Conservation (phyloP, 2,888 invertebrate species). For the Muschampia staudingeri region DNA sequence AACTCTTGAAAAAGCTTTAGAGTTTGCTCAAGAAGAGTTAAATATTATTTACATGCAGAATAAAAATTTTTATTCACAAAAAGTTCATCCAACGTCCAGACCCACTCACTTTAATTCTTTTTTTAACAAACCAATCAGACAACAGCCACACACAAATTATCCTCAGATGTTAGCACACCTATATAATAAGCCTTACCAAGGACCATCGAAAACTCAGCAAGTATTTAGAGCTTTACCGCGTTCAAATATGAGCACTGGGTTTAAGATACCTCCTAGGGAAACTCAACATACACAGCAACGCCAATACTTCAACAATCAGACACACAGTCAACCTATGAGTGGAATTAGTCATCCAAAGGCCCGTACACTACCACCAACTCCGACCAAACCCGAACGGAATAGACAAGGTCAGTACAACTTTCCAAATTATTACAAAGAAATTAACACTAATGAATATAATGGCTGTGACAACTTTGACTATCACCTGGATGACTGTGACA, state of each 20-base stretch:
- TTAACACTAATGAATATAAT: too few species aligned
- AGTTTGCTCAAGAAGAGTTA: slow-evolving; percentile 23
- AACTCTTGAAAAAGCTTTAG: slow-evolving; percentile 20
- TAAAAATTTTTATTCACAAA: slow-evolving; percentile 21
- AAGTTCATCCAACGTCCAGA: too few species aligned
- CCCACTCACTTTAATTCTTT: too few species aligned
- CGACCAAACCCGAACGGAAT: too few species aligned
- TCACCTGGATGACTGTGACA: too few species aligned
- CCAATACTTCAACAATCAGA: neutral
- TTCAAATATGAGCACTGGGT: slow-evolving; percentile 25
- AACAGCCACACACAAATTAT: neutral
- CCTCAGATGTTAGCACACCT: neutral
- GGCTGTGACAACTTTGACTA: too few species aligned
- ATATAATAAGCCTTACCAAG: neutral
- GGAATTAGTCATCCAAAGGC: too few species aligned
- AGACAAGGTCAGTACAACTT: too few species aligned
- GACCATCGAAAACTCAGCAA: slow-evolving; percentile 7
- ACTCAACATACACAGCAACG: neutral
- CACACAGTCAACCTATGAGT: too few species aligned
- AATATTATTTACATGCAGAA: slow-evolving; percentile 20
- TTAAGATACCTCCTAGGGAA: slow-evolving; percentile 29
- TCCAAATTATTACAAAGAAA: too few species aligned
- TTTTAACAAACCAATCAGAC: too few species aligned
- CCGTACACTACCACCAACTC: too few species aligned
- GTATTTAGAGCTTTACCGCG: slow-evolving; percentile 24